Evolutionary conservation across 53 echinoderm and acorn worm genomes (phyloP), one percentile per base, ranked within the genome.

Genomic region (Hippasteria phrygiana): DNA sequence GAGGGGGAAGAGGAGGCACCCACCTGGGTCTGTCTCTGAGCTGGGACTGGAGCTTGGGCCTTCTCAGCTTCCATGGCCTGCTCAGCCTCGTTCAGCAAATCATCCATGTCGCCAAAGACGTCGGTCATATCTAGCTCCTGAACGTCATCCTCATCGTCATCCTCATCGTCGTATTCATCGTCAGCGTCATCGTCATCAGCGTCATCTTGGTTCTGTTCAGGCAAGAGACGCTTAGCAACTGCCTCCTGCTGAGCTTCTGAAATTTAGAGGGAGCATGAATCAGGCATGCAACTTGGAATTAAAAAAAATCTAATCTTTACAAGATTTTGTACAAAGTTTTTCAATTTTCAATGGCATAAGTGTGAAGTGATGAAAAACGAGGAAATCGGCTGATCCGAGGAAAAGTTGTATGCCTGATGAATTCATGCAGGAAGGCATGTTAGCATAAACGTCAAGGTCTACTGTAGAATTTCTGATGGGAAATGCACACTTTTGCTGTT

Each of bases 21-120:
- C 13, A 92, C 92, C 81, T 88, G 62, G 9, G 40, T 62, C 72
- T 71, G 42, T 40, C 46, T 89, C 82, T 53, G 71, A 41, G 73
- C 20, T 14, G 34, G 63, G 32, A 17, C 34, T 42, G 90, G 62
- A 18, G 39, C 67, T 27, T 78, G 37, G 6, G 62, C 42, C 70
- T 54, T 73, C 55, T 95, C 95, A 22, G 82, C 94, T 78, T 93
- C 85, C 93, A 95, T 95, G 62, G 96, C 99, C 31, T 92, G 88
- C 89, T 95, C 94, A 34, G 96, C 99, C 55, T 96, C 96, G 56
- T 92, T 92, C 14, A 99, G 90, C 56, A 99, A 72, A 40, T 96
- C 96, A 91, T 99, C 99, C 2, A 99, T 95, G 77, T 99, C 99
- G 17, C 99, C 96, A 11, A 99, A 81, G 54, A 99, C 95, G 69